Percentiles rank a stretch among this genome's conserved stretches.
Conservation (phyloP, 2,888 invertebrate species). For the Hydrotaea diabolus region DNA sequence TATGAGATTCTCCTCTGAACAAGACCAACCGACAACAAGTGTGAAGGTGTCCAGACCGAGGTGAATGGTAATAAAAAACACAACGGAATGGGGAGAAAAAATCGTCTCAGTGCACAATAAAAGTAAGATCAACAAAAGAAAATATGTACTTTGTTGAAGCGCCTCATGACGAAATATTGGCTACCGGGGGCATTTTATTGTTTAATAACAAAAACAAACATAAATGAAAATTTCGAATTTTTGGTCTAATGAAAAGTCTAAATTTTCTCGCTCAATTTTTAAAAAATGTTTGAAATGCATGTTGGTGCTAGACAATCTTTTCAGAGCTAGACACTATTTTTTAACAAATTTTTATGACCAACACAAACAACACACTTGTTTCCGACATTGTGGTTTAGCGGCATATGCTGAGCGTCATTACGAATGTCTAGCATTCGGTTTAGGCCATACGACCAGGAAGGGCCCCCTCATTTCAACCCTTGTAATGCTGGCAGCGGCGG, state of each 20-base stretch:
- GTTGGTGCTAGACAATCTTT: constrained; percentile 18
- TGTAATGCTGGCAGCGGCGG: no score
- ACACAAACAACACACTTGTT: constrained; percentile 43
- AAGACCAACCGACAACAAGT: background rate
- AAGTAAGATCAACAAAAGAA: background rate
- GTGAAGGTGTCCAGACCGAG: constrained; percentile 24
- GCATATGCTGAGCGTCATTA: constrained; percentile 54
- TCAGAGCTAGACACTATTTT: constrained; percentile 29
- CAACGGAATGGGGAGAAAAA: background rate
- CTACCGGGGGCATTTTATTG: background rate
- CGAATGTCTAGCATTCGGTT: background rate
- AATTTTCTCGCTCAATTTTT: background rate
- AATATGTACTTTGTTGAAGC: constrained; percentile 21
- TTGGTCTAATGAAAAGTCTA: background rate
- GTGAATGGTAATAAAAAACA: constrained; percentile 15
- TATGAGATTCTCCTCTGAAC: background rate
- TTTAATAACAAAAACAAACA: constrained; percentile 27
- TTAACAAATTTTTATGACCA: constrained; percentile 56
- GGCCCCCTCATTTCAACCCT: background rate
- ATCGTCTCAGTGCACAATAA: background rate
- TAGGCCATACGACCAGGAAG: background rate
- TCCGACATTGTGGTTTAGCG: constrained; percentile 59
- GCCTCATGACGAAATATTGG: constrained; percentile 7
- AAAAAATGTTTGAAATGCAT: background rate
- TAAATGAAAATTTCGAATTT: no score